Evolutionary conservation across 2,888 invertebrate species (phyloP), one percentile per base, ranked within the genome.

Genomic region (Ophonus ardosiacus): DNA sequence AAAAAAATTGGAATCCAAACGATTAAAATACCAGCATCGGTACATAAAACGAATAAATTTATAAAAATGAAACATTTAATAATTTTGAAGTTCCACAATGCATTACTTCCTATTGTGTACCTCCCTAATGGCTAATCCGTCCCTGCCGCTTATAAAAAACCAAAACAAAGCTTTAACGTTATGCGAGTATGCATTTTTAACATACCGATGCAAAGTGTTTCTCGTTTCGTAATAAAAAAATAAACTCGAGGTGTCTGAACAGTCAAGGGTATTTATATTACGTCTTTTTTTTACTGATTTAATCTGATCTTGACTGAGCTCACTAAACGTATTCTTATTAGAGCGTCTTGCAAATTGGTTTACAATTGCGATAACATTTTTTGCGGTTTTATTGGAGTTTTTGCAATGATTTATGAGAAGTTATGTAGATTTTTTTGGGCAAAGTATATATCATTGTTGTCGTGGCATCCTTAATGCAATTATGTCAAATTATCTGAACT

Each of bases 151-250:
- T 31, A 68, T 40, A 68, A 74, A 15, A 7, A 18, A 74, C 24
- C 74, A 74, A 83, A 74, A 71, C 51, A 56, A 82, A 56, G 65
- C 81, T 78, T 63, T 51, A 78, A 85, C 81, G 80, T 85, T 85
- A 88, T 88, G 88, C 88, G 87, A 88, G 87, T 87, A 88, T 88
- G 88, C 89, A 90, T 90, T 89, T 90, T 90, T 89, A 87, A 88
- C 88, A 90, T 90, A 88, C 90, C 90, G 87, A 89, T 88, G 89
- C 89, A 89, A 88, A 90, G 89, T 89, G 88, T 89, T 89, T 88
- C 88, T 87, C 40, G 71, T 40, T 13, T 38, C 76, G 40, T 63
- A 21, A 78, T 24, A 80, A 85, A 71, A 65, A 79, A 68, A 38
- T 51, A 85, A 57, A 18, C 61, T 61, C 74, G 61, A 85, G 85